A percentile compares a stretch with the other conserved stretches of the same genome.
Evolutionary conservation across 2,113 vertebrate genomes (phyloP).

Genomic region (Maccullochella peelii): DNA sequence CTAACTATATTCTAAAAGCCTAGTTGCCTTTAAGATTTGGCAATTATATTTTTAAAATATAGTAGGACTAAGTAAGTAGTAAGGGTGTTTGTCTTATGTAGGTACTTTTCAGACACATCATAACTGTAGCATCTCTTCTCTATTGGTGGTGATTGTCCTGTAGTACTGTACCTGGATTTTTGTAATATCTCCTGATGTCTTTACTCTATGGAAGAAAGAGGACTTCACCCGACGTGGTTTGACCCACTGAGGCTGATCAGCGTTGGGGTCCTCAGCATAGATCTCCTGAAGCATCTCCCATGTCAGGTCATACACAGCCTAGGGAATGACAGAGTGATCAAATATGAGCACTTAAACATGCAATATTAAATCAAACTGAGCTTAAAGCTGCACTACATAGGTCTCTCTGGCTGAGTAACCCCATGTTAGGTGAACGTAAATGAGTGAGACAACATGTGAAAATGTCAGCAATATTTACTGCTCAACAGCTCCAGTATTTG

Average conservation of each 20-base stretch:
- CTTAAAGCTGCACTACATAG: neutral
- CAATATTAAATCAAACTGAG: neutral
- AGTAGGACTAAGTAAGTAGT: neutral
- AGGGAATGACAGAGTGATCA: neutral
- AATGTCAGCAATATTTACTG: neutral
- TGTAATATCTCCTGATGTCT: conserved; percentile 85
- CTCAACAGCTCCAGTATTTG: neutral
- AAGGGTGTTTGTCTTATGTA: neutral
- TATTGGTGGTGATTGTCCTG: neutral
- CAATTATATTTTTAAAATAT: neutral
- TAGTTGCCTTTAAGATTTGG: neutral
- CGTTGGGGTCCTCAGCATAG: conserved; percentile 92
- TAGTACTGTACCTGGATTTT: conserved; percentile 87
- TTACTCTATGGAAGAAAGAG: conserved; percentile 88
- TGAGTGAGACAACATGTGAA: neutral
- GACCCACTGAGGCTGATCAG: conserved; percentile 92
- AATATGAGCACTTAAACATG: neutral
- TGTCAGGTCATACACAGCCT: conserved; percentile 96
- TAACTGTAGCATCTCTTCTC: neutral
- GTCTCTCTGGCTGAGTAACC: neutral
- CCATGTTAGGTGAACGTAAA: neutral
- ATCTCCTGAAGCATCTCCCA: conserved; percentile 96
- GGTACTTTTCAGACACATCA: neutral
- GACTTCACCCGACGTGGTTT: conserved; percentile 88
- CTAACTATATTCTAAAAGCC: neutral